Percentiles rank a stretch among this genome's conserved stretches.
Evolutionary conservation across 2,797 vertebrate genomes (phyloP).

Genomic region (Arctocebus calabarensis): DNA sequence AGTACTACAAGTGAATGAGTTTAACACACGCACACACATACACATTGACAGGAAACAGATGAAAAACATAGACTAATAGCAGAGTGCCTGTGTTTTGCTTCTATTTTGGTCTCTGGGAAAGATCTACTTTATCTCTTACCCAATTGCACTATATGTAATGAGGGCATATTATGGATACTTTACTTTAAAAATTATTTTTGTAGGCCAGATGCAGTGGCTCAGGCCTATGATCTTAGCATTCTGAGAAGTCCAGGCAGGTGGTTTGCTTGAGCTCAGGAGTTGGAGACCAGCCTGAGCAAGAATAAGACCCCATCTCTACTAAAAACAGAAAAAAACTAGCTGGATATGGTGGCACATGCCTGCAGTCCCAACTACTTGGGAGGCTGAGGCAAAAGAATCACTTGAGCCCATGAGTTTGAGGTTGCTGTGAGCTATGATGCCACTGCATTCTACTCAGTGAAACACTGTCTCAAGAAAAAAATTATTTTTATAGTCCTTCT

Average conservation of each 20-base stretch:
- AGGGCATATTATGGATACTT: background rate
- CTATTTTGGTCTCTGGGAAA: background rate
- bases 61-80: background rate
- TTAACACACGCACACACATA: background rate
- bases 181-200: background rate
- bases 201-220: background rate
- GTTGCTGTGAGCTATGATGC: background rate
- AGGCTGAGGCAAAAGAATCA: no score
- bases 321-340: no score
- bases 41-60: background rate
- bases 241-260: background rate
- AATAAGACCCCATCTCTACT: no score
- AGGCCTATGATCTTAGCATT: background rate
- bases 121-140: background rate
- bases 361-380: no score
- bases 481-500: background rate
- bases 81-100: background rate
- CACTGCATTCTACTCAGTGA: background rate
- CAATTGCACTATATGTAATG: background rate
- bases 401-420: background rate
- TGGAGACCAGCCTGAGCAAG: no score
- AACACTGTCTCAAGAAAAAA: background rate
- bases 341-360: no score
- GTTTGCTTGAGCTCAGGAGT: no score
- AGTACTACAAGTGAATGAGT: background rate